Percentiles rank a stretch among this genome's conserved stretches.
Conservation (phyloP, 64 coral and sea anemone genomes). For the Montipora capricornis region DNA sequence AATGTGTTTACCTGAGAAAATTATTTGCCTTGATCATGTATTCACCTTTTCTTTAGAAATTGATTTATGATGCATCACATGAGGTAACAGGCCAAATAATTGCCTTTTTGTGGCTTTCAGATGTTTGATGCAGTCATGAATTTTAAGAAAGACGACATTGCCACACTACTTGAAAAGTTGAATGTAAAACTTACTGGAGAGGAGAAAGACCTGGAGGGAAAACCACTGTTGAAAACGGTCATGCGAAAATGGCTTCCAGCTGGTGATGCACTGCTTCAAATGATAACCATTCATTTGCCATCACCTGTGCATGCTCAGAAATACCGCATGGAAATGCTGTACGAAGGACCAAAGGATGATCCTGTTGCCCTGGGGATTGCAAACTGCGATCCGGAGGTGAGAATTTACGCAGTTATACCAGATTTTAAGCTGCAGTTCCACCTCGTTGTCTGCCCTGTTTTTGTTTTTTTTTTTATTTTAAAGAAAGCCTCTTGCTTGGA, state of each 20-base stretch:
- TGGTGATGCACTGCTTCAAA: slow-evolving; percentile 95
- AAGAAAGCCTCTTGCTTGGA: too few species aligned
- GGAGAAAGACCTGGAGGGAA: slow-evolving; percentile 93
- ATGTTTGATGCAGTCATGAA: slow-evolving; percentile 99
- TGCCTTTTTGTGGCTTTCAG: slow-evolving; percentile 25
- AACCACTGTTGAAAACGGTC: slow-evolving; percentile 81
- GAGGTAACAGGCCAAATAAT: too few species aligned
- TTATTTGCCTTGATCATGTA: too few species aligned
- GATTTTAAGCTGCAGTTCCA: too few species aligned
- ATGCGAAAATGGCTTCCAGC: slow-evolving; percentile 96
- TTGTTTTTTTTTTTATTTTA: background rate
- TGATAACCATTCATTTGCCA: slow-evolving; percentile 99
- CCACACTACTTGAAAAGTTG: slow-evolving; percentile 80
- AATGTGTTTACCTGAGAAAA: too few species aligned
- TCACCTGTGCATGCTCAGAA: slow-evolving; percentile 95
- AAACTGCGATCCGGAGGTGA: slow-evolving; percentile 84
- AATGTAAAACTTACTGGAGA: slow-evolving; percentile 66
- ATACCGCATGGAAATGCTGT: slow-evolving; percentile 96
- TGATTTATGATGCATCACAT: too few species aligned
- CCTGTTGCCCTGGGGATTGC: slow-evolving; percentile 89
- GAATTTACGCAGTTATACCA: background rate
- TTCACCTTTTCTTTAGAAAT: too few species aligned
- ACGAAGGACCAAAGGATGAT: slow-evolving; percentile 97
- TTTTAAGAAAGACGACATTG: slow-evolving; percentile 77
- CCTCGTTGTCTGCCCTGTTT: background rate